Conservation (phyloP, 1,140 invertebrate species). For the Brachionus sp. region DNA sequence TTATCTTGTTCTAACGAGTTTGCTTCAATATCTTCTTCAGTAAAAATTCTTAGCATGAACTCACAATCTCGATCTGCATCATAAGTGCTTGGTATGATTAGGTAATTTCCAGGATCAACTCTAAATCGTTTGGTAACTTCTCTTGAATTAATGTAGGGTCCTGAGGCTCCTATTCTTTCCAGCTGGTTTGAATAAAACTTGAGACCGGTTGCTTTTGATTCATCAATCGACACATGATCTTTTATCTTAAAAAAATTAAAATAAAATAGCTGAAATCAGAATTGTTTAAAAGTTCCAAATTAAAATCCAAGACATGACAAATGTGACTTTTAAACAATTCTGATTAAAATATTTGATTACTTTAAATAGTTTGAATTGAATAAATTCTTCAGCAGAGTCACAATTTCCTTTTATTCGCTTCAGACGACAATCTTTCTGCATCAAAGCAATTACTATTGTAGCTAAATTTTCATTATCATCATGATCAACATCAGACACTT, state of each 20-base stretch:
- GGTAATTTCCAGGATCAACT: conserved; percentile 63
- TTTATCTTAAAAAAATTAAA: background rate
- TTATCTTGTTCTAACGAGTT: conserved; percentile 16
- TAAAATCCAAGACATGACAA: too few relatives aligned
- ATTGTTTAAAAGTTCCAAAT: too few relatives aligned
- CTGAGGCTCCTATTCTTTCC: conserved; percentile 50
- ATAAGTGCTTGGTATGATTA: conserved; percentile 67
- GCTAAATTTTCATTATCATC: conserved; percentile 17
- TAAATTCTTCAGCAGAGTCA: conserved; percentile 45
- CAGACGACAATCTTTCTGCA: conserved; percentile 40
- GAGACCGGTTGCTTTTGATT: background rate
- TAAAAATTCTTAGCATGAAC: conserved; percentile 65
- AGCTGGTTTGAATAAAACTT: conserved; percentile 45
- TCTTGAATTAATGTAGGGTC: conserved; percentile 56
- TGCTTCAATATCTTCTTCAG: conserved; percentile 49
- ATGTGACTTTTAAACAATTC: too few relatives aligned
- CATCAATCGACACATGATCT: background rate
- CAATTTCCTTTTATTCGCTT: conserved; percentile 21
- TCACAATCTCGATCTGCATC: conserved; percentile 63
- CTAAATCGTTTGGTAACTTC: conserved; percentile 57
- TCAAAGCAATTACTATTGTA: conserved; percentile 19
- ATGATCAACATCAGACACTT: conserved; percentile 24
- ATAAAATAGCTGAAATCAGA: too few relatives aligned
- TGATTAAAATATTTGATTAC: background rate
- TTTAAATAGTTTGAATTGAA: conserved; percentile 40